phyloP scores from a whole-genome alignment of 2,888 invertebrate genomes.

The Lutraria lutraria region DNA sequence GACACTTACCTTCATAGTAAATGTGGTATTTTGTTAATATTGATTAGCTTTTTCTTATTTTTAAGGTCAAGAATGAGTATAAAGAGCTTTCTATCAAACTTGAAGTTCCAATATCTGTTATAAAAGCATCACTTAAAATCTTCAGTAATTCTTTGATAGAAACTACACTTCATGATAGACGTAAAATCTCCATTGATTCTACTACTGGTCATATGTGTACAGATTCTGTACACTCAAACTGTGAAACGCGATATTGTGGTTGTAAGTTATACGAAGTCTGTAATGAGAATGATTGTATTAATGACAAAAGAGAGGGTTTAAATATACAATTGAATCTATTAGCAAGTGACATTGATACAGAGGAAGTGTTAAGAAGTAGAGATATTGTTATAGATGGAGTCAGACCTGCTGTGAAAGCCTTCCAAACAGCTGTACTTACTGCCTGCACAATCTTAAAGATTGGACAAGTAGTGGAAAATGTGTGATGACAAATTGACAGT shows the following conservation, averaged over 20 bases:
- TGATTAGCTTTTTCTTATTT: slow-evolving; percentile 12
- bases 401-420: slow-evolving; percentile 69
- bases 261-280: neutral
- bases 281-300: neutral
- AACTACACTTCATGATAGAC: neutral
- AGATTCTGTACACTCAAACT: no score
- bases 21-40: neutral
- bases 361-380: neutral
- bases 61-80: slow-evolving; percentile 64
- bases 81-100: slow-evolving; percentile 56
- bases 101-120: slow-evolving; percentile 58
- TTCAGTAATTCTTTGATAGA: slow-evolving; percentile 23
- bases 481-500: slow-evolving; percentile 25
- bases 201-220: slow-evolving; percentile 47
- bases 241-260: neutral
- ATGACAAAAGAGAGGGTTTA: neutral
- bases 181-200: slow-evolving; percentile 8
- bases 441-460: slow-evolving; percentile 76
- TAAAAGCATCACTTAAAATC: slow-evolving; percentile 46
- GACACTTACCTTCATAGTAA: neutral
- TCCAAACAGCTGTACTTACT: slow-evolving; percentile 75
- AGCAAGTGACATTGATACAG: neutral
- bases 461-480: slow-evolving; percentile 74
- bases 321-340: neutral
- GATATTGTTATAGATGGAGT: slow-evolving; percentile 67